Evolutionary conservation across 2,888 invertebrate genomes (phyloP).

Genomic region (Calameuta filiformis): DNA sequence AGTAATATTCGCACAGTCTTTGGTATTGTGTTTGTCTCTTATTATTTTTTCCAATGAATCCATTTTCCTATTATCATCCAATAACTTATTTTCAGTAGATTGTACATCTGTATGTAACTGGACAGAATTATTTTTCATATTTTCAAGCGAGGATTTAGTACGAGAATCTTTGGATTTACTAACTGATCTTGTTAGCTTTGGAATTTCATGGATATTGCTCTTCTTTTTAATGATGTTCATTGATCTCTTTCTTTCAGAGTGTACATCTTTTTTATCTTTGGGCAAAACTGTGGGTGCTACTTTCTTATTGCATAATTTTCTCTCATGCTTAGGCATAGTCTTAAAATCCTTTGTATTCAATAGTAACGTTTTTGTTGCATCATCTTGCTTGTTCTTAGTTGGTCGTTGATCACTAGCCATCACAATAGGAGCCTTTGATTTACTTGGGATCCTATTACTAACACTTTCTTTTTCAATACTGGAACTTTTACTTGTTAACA

Average conservation of each 20-base stretch:
- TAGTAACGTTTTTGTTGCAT: not conserved
- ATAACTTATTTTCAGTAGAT: not conserved
- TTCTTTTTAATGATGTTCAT: not conserved
- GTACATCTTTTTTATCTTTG: not conserved
- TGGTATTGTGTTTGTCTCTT: not conserved
- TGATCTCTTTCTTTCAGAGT: not conserved
- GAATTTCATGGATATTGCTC: not conserved
- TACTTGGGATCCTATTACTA: not conserved
- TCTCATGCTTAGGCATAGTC: not conserved
- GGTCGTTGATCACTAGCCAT: not conserved
- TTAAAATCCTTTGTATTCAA: not conserved
- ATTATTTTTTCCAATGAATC: not conserved
- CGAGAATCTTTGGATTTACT: not conserved
- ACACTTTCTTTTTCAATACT: not conserved
- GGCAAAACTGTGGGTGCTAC: not conserved
- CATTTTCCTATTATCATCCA: not conserved
- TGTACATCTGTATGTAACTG: not conserved
- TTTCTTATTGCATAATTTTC: not conserved
- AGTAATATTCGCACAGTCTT: not conserved
- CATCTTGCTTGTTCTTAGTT: not conserved
- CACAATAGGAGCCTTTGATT: not conserved
- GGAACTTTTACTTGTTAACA: not conserved
- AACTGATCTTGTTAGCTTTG: not conserved
- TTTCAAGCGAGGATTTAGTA: not conserved
- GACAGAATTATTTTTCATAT: not conserved